Percentiles rank a stretch among this genome's conserved stretches.
phyloP scores from a whole-genome alignment of 1,140 invertebrate species.

The Odontomachus brunneus region DNA sequence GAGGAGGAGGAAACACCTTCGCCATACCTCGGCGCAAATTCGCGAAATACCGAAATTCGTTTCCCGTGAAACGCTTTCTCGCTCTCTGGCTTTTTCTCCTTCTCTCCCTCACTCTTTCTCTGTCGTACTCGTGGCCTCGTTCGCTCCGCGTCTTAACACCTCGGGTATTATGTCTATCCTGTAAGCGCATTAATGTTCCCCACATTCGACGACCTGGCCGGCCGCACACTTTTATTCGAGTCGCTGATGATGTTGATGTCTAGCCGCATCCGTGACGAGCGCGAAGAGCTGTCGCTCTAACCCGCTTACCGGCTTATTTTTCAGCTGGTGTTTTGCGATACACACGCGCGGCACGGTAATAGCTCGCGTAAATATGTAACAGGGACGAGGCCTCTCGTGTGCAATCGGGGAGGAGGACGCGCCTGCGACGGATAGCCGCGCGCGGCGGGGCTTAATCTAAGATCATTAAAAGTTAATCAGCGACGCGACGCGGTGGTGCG shows the following conservation, averaged over 20 bases:
- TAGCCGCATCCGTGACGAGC: constrained; percentile 13
- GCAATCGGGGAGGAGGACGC: background rate
- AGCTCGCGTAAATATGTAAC: constrained; percentile 28
- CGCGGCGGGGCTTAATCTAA: constrained; percentile 1
- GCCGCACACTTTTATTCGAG: constrained; percentile 38
- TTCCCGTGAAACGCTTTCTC: background rate
- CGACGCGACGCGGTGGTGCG: background rate
- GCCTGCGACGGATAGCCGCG: background rate
- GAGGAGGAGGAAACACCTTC: too few relatives aligned
- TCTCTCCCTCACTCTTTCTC: background rate
- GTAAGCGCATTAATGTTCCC: constrained; percentile 51
- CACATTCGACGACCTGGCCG: constrained; percentile 28
- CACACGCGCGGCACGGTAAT: constrained; percentile 4
- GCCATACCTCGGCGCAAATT: too few relatives aligned
- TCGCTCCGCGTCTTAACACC: constrained; percentile 10
- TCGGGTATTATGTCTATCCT: constrained; percentile 38
- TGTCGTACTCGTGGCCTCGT: constrained; percentile 6
- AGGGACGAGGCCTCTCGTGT: too few relatives aligned
- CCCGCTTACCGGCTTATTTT: constrained; percentile 38
- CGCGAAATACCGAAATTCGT: too few relatives aligned
- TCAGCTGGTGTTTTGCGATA: constrained; percentile 3
- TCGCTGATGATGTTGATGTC: constrained; percentile 19
- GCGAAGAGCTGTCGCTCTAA: constrained; percentile 31
- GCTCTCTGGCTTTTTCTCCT: too few relatives aligned
- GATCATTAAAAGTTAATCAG: constrained; percentile 50